Percentiles rank a stretch among this genome's conserved stretches.
phyloP scores from a whole-genome alignment of 2,888 invertebrate species.

The Tipula helvola region DNA sequence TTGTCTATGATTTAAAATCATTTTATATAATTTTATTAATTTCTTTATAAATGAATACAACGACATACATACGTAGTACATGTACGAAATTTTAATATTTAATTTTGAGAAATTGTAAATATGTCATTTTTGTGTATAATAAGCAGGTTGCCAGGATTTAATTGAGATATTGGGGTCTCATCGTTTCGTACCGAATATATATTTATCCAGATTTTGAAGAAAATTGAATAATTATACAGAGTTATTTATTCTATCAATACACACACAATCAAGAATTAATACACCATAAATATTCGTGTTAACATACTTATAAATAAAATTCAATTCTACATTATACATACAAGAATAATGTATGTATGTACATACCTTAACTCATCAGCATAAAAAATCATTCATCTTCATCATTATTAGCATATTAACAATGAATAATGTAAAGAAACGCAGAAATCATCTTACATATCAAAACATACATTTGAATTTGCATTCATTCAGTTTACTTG shows the following conservation, averaged over 20 bases:
- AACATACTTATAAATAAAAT: neutral
- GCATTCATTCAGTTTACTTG: neutral
- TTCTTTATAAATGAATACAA: neutral
- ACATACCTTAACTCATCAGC: neutral
- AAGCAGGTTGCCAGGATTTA: neutral
- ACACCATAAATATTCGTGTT: neutral
- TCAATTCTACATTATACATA: neutral
- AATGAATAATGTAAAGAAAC: neutral
- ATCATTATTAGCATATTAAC: neutral
- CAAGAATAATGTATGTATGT: neutral
- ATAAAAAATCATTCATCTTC: neutral
- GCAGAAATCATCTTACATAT: neutral
- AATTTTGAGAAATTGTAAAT: neutral
- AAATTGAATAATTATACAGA: neutral
- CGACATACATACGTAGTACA: neutral
- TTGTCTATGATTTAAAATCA: neutral
- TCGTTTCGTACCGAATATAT: neutral
- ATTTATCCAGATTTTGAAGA: neutral
- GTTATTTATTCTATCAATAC: neutral
- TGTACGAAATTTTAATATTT: neutral
- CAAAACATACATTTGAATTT: neutral
- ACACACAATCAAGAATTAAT: neutral
- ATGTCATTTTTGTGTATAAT: neutral
- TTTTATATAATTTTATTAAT: neutral
- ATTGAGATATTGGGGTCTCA: neutral